phyloP scores from a whole-genome alignment of 2,888 invertebrate genomes.

The Miltochrista miniata region DNA sequence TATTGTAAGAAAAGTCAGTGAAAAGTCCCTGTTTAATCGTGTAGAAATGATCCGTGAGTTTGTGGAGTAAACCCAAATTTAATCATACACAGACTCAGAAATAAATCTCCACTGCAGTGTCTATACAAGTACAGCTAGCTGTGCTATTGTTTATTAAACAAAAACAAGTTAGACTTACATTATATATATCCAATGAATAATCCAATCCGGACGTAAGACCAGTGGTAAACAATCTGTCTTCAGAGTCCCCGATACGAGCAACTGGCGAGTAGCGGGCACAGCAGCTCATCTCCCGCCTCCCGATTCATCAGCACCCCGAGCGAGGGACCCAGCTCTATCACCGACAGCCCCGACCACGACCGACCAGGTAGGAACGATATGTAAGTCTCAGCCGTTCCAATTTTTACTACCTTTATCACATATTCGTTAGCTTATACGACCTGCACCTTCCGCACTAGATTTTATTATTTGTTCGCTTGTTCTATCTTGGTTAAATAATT shows the following conservation, averaged over 20 bases:
- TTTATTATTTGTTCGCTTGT: conserved; percentile 15
- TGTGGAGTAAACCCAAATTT: too few relatives aligned
- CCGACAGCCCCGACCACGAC: conserved; percentile 72
- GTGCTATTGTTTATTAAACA: neutral
- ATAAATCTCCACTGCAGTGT: too few relatives aligned
- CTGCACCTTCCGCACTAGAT: conserved; percentile 26
- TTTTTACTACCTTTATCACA: conserved; percentile 60
- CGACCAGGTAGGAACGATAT: conserved; percentile 84
- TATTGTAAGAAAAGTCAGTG: too few relatives aligned
- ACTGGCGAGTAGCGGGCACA: conserved; percentile 75
- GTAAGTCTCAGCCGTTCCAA: conserved; percentile 82
- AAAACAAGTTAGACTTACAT: conserved; percentile 1
- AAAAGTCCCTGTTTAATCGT: too few relatives aligned
- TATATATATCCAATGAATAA: too few relatives aligned
- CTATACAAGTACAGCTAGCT: too few relatives aligned
- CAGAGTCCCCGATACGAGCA: conserved; percentile 81
- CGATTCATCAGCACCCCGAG: conserved; percentile 71
- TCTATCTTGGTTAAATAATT: conserved; percentile 7
- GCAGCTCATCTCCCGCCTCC: conserved; percentile 73
- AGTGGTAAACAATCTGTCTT: conserved; percentile 34
- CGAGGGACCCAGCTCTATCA: conserved; percentile 69
- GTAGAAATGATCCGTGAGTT: too few relatives aligned
- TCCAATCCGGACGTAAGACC: conserved; percentile 17
- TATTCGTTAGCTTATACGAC: conserved; percentile 24
- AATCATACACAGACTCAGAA: too few relatives aligned